Conservation (phyloP, 92 coral and sea anemone species). For the Phenganax stokvisi region DNA sequence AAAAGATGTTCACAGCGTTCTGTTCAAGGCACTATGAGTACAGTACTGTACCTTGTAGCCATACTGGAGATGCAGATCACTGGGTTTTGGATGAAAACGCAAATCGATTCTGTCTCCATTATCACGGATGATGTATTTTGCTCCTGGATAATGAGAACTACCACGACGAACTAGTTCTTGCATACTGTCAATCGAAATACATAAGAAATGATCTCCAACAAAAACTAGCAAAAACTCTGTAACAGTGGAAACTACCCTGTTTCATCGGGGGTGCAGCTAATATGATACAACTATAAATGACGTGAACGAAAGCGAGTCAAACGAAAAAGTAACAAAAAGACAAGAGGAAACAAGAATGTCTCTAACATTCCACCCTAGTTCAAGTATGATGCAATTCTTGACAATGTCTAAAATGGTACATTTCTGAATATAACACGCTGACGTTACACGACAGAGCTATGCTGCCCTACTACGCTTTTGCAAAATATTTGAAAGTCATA, state of each 20-base stretch:
- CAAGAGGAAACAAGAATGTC: too few species aligned
- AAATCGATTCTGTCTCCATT: slow-evolving; percentile 96
- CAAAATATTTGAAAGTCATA: too few species aligned
- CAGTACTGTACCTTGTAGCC: slow-evolving; percentile 69
- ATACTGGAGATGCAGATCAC: slow-evolving; percentile 96
- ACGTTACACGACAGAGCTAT: background rate
- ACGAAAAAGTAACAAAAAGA: too few species aligned
- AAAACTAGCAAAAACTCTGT: background rate
- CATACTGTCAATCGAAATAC: slow-evolving; percentile 56
- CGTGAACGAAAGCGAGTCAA: too few species aligned
- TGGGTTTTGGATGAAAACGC: slow-evolving; percentile 97
- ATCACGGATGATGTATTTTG: slow-evolving; percentile 94
- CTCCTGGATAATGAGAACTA: slow-evolving; percentile 95
- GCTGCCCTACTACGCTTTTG: background rate
- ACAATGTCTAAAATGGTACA: too few species aligned
- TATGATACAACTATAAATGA: too few species aligned
- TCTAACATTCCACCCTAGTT: too few species aligned
- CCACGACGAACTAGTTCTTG: slow-evolving; percentile 91
- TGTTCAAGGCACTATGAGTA: too few species aligned
- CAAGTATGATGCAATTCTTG: too few species aligned
- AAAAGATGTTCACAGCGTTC: too few species aligned
- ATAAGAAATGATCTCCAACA: background rate
- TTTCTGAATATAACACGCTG: too few species aligned
- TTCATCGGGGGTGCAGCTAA: background rate
- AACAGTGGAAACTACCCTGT: background rate